Evolutionary conservation across 2,888 invertebrate species (phyloP), one percentile per base, ranked within the genome.

Genomic region (Dasypolia templi): DNA sequence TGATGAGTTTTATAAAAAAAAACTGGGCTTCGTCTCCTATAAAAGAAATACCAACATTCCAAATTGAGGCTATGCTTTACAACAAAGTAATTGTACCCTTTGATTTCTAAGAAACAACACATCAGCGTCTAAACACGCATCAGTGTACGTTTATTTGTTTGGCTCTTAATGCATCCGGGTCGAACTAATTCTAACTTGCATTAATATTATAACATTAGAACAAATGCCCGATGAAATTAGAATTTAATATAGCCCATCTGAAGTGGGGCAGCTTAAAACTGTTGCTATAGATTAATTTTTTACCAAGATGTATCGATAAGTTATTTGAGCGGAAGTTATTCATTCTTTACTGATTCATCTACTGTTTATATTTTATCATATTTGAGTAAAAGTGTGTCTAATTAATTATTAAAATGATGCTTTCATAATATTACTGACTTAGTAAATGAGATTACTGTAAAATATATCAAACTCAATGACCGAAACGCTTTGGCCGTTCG

Each of bases 261-360:
- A 84, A 79, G 72, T 78, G 55, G 75, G 22, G 56, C 71, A 67
- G 51, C 61, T 69, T 69, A 70, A 72, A 75, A 81, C 63, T 76
- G 58, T 62, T 70, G 74, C 59, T 68, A 42, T 51, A 39, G 5
- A 72, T 84, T 58, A n/a, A 58, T 75, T 70, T 84, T 72, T 74
- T 76, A 85, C 86, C 75, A 86, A 86, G 79, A 84, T 75, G n/a
- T 46, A 66, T 55, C 62, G 39, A 63, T 66, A 75, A 75, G 56
- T 71, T 70, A 56, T 26, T 72, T 46, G 7, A 72, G 39, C 72
- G 77, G 85, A 80, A 86, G 80, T 66, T 75, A 80, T 80, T 74
- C 58, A 82, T 73, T 74, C 22, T 19, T 1, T 35, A 55, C 35
- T 58, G 55, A 81, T 81, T 67, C 49, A 81, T 84, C 82, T 70